phyloP scores from a whole-genome alignment of 2,797 vertebrate species.

The Sebastolobus altivelis region DNA sequence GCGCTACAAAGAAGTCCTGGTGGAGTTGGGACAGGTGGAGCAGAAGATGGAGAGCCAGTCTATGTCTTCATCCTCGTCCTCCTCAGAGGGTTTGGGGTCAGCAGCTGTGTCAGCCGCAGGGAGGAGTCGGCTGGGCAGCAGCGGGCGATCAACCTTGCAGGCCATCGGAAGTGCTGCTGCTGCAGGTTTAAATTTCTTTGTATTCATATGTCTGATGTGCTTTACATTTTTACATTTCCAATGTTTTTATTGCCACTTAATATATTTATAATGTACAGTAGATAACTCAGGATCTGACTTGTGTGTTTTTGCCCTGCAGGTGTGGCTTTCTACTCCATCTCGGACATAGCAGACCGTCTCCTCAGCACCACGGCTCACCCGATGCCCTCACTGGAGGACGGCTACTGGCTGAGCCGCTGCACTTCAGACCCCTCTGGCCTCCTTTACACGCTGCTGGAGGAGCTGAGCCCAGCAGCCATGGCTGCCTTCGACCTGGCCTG shows the following conservation, averaged over 20 bases:
- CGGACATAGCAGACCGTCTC: slow-evolving; percentile 94
- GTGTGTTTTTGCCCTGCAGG: slow-evolving; percentile 78
- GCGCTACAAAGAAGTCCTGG: slow-evolving; percentile 90
- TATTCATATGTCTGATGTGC: not conserved
- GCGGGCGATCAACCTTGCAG: slow-evolving; percentile 91
- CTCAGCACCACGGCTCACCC: slow-evolving; percentile 88
- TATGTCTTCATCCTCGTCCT: slow-evolving; percentile 84
- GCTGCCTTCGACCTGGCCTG: slow-evolving; percentile 95
- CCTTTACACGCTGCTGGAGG: slow-evolving; percentile 86
- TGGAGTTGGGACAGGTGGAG: slow-evolving; percentile 91
- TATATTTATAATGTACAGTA: not conserved
- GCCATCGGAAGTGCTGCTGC: slow-evolving; percentile 96
- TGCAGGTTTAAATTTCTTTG: slow-evolving; percentile 84
- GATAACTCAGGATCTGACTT: not conserved
- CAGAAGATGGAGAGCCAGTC: slow-evolving; percentile 93
- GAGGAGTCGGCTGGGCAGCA: slow-evolving; percentile 84
- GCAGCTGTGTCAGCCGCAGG: slow-evolving; percentile 36
- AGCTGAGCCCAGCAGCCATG: slow-evolving; percentile 93
- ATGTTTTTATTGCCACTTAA: not conserved
- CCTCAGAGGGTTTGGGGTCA: slow-evolving; percentile 84
- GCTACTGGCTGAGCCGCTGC: slow-evolving; percentile 88
- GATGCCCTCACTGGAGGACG: slow-evolving; percentile 89
- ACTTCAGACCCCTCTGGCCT: slow-evolving; percentile 81
- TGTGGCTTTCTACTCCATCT: slow-evolving; percentile 97
- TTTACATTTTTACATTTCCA: not conserved